Base-by-base conservation (phyloP, 2,797 vertebrate genomes). In the Galaxias olidus region DNA sequence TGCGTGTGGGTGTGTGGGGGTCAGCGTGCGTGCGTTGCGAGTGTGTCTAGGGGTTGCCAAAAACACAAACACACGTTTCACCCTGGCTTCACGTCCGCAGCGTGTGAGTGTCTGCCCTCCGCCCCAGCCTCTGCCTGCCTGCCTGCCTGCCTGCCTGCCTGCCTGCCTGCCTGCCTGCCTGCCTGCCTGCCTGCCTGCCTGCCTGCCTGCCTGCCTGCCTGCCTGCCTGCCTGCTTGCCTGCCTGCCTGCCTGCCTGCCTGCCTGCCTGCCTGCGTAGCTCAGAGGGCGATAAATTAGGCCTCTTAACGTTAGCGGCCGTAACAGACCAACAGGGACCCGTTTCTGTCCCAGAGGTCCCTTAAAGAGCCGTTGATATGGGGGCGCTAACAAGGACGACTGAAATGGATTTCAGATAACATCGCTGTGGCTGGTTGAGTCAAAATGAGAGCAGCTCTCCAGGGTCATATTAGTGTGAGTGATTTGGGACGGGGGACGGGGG, bases 351-450 rank as follows among this genome's bases (percentile, higher is more conserved):
- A 18, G 8, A 14, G 15, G 69, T 51, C 69, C 59, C 69, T 76
- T 68, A 79, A 77, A 66, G 69, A 81, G 63, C 46, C 73, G 61
- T 63, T 81, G 79, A 83, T 84, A 76, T n/a, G n/a, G n/a, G 55
- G 77, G 73, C 81, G 79, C 79, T 80, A 82, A 84, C 72, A 83
- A 85, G 75, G 71, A 76, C 65, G 52, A 75, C 67, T 77, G 41
- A 48, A 64, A 79, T 81, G 71, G 69, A 76, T 83, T 82, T 77
- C 55, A 79, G 69, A 84, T 80, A 81, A 58, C 60, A 64, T 77
- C 41, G 15, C 52, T 47, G 60, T 63, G 72, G 66, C 40, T 66
- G 17, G 7, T 20, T 49, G 64, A 71, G 61, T 74, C 68, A 72
- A 15, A 42, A 62, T 65, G 62, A 40, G 66, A 50, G 19, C 18